Base-by-base conservation (phyloP, 35 echinoderm and acorn worm species). In the Heliocidaris erythrogramma region DNA sequence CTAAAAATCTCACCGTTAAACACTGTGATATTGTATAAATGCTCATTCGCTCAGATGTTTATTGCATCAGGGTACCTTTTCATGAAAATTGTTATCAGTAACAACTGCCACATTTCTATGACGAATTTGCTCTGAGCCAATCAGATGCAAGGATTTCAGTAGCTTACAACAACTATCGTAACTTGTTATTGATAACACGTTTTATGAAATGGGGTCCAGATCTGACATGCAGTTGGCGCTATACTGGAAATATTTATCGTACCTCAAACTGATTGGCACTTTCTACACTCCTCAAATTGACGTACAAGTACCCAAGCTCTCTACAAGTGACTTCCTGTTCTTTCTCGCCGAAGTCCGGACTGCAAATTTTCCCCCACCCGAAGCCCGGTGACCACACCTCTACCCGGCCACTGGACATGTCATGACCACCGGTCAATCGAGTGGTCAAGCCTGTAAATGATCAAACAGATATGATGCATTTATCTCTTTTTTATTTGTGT, bases 191-290 rank as follows among this genome's bases (percentile, higher is more conserved):
- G n/a, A n/a, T n/a, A n/a, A n/a, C n/a, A n/a, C n/a, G n/a, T n/a
- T n/a, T n/a, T n/a, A n/a, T n/a, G n/a, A n/a, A n/a, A n/a, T n/a
- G n/a, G n/a, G n/a, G n/a, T n/a, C n/a, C n/a, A n/a, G n/a, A n/a
- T n/a, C n/a, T n/a, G n/a, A n/a, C n/a, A n/a, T n/a, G n/a, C n/a
- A n/a, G 35, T 42, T 42, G 35, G 35, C 35, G 35, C 35, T 42
- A 42, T 3, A 42, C 35, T 42, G 35, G 35, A 42, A 42, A 42
- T 42, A 42, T 42, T 42, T 1, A 42, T 78, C 87, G 13, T 92
- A 92, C 91, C 50, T 59, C 13, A 59, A 92, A 92, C n/a, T 92
- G 91, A 92, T 92, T 92, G 5, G 49, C 91, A 29, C 48, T 92
- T 30, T 18, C 31, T 14, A 92, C 8, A 48, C 59, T 30, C 49